phyloP scores from a whole-genome alignment of 1,140 invertebrate genomes.

The Danaus plexippus region DNA sequence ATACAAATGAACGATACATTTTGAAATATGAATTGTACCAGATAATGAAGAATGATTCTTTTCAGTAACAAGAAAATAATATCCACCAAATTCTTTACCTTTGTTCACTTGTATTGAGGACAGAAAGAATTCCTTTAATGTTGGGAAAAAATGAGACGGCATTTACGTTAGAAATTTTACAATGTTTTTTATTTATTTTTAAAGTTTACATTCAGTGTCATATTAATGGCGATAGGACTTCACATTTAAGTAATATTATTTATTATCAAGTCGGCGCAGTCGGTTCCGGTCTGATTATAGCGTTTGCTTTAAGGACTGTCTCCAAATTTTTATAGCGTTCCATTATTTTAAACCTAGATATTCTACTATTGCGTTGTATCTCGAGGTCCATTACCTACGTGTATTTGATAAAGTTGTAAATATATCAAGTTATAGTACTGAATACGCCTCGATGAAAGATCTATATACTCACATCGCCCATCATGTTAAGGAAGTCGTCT shows the following conservation, averaged over 20 bases:
- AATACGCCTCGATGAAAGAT: not conserved
- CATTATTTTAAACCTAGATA: not conserved
- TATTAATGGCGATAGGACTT: no score
- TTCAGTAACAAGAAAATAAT: not conserved
- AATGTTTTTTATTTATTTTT: constrained; percentile 31
- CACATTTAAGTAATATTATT: not conserved
- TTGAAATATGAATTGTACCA: constrained; percentile 12
- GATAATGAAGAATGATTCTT: constrained; percentile 49
- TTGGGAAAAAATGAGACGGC: constrained; percentile 15
- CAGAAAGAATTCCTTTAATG: no score
- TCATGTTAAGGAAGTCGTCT: constrained; percentile 57
- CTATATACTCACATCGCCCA: constrained; percentile 49
- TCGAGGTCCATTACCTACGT: no score
- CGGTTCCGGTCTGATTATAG: constrained; percentile 25
- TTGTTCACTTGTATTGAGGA: constrained; percentile 27
- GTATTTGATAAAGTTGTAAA: no score
- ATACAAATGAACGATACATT: constrained; percentile 51
- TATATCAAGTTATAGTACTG: no score
- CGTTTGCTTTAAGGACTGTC: constrained; percentile 33
- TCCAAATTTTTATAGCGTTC: constrained; percentile 20
- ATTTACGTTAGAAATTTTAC: constrained; percentile 22
- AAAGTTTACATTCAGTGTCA: no score
- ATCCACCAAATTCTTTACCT: constrained; percentile 2
- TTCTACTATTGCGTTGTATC: not conserved
- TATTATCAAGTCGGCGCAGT: constrained; percentile 39